These are phyloP conservation scores for Drosophila pruinosa DNA, from an alignment of 1,140 invertebrate genomes.

Conservation along the genomic window DNA sequence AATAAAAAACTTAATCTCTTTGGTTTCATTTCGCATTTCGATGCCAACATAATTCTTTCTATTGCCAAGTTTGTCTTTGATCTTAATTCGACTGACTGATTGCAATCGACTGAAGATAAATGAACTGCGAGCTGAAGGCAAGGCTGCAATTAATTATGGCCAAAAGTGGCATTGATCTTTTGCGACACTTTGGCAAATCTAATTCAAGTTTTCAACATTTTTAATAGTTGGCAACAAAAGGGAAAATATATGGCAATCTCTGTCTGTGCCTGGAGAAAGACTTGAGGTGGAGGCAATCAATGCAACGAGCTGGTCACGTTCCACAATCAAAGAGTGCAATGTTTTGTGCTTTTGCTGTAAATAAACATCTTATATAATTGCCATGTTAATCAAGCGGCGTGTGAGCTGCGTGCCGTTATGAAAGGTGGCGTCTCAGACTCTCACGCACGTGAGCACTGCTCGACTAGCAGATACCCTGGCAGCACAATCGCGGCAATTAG, in stretches of 20 bases:
- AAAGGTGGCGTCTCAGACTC: conserved; percentile 37
- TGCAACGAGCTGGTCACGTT: conserved; percentile 14
- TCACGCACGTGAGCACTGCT: neutral
- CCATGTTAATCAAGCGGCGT: conserved; percentile 40
- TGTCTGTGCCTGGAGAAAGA: conserved; percentile 9
- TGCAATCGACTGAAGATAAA: neutral
- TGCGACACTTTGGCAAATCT: conserved; percentile 6
- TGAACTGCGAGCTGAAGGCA: neutral
- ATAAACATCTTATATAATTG: conserved; percentile 26
- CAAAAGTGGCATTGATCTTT: neutral
- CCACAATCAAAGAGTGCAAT: neutral
- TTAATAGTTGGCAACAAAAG: too few relatives aligned
- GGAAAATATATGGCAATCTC: too few relatives aligned
- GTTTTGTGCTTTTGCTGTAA: neutral
- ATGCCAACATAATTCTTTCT: too few relatives aligned
- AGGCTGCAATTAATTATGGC: conserved; percentile 6
- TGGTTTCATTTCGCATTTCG: too few relatives aligned
- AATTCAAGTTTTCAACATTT: too few relatives aligned
- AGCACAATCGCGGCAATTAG: neutral
- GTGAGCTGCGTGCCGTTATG: conserved; percentile 36
- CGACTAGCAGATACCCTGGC: neutral
- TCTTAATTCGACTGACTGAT: neutral
- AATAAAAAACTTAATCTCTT: too few relatives aligned
- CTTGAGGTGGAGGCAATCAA: conserved; percentile 6
- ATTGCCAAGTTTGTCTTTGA: neutral